Conservation (phyloP, 1,140 invertebrate species). For the Scaptodrosophila lebanonensis region DNA sequence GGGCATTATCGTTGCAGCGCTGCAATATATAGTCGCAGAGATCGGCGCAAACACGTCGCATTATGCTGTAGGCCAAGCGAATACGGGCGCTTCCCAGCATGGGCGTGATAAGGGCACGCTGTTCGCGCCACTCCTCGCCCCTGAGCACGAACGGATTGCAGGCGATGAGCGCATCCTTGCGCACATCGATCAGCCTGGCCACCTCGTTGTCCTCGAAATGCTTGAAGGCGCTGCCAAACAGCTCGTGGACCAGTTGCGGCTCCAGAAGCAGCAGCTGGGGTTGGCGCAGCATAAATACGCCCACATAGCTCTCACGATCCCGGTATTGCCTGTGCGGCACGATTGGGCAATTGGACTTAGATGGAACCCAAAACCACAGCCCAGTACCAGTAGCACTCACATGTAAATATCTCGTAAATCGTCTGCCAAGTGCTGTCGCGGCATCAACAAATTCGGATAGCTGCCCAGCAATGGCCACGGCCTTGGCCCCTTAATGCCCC, state of each 20-base stretch:
- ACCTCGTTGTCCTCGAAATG: slow-evolving; percentile 77
- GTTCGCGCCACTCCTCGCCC: slow-evolving; percentile 79
- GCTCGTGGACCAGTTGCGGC: slow-evolving; percentile 78
- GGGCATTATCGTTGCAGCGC: background rate
- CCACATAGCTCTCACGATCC: slow-evolving; percentile 61
- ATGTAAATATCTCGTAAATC: slow-evolving; percentile 68
- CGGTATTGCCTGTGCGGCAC: slow-evolving; percentile 50
- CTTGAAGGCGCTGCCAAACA: slow-evolving; percentile 78
- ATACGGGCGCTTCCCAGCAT: slow-evolving; percentile 78
- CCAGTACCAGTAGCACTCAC: slow-evolving; percentile 35
- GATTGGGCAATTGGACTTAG: too few species aligned
- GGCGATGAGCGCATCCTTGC: slow-evolving; percentile 76
- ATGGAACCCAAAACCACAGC: too few species aligned
- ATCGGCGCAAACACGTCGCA: slow-evolving; percentile 47
- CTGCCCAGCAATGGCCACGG: slow-evolving; percentile 64
- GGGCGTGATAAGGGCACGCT: slow-evolving; percentile 78
- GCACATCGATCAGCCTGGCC: slow-evolving; percentile 59
- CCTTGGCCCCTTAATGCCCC: slow-evolving; percentile 57
- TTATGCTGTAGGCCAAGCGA: slow-evolving; percentile 50
- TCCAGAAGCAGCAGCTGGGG: slow-evolving; percentile 78
- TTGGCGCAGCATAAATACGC: slow-evolving; percentile 71
- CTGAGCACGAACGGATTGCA: slow-evolving; percentile 78
- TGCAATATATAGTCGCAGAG: slow-evolving; percentile 39
- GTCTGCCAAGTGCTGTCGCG: slow-evolving; percentile 52
- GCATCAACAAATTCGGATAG: slow-evolving; percentile 77